phyloP scores from a whole-genome alignment of 2,888 invertebrate species.

The Leuctra nigra region DNA sequence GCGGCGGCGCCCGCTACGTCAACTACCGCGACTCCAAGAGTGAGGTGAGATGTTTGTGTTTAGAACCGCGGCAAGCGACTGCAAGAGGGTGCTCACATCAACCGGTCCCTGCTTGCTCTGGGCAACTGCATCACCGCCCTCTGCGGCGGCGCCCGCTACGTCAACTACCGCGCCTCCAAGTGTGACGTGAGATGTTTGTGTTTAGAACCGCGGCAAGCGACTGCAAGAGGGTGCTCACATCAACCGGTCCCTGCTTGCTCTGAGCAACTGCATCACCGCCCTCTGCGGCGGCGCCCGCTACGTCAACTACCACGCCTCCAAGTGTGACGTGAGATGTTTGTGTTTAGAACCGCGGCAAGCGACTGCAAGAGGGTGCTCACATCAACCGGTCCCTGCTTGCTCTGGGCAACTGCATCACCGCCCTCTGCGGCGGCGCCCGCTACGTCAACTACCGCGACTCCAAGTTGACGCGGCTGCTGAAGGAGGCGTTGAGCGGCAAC shows the following conservation, averaged over 20 bases:
- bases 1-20: slow-evolving; percentile 74
- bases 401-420: slow-evolving; percentile 94
- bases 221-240: no score
- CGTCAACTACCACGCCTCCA: no score
- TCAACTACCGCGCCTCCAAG: slow-evolving; percentile 94
- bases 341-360: slow-evolving; percentile 75
- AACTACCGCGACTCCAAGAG: slow-evolving; percentile 95
- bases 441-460: slow-evolving; percentile 96
- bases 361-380: slow-evolving; percentile 88
- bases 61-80: slow-evolving; percentile 78
- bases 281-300: no score
- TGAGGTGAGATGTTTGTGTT: no score
- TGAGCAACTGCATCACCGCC: no score
- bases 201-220: no score
- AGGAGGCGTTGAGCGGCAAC: slow-evolving; percentile 82
- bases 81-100: slow-evolving; percentile 93
- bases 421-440: slow-evolving; percentile 69
- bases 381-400: slow-evolving; percentile 88
- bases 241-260: no score
- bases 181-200: no score
- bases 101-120: slow-evolving; percentile 80
- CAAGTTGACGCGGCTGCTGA: slow-evolving; percentile 83
- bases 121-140: slow-evolving; percentile 96
- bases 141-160: slow-evolving; percentile 73
- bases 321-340: no score